A percentile compares a stretch with the other conserved stretches of the same genome.
phyloP scores from a whole-genome alignment of 92 coral and sea anemone species.

The Ricordea florida region DNA sequence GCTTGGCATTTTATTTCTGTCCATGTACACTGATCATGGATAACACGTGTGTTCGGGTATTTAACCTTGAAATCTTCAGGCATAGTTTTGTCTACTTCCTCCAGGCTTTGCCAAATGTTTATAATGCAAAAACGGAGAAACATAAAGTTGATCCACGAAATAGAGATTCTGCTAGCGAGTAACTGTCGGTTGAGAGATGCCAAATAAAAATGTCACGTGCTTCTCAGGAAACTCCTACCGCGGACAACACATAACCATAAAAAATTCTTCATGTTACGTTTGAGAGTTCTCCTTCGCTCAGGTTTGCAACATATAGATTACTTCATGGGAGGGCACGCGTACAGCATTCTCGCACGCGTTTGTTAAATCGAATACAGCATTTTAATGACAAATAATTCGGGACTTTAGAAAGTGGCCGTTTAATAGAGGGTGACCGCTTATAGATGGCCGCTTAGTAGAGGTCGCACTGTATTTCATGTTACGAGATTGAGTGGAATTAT shows the following conservation, averaged over 20 bases:
- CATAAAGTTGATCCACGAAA: conserved; percentile 13
- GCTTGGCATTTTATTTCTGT: conserved; percentile 31
- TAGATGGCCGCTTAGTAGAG: too few species aligned
- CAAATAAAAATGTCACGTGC: conserved; percentile 26
- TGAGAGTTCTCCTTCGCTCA: conserved; percentile 12
- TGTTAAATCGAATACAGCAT: too few species aligned
- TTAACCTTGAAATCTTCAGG: conserved; percentile 27
- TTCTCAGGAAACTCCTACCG: conserved; percentile 36
- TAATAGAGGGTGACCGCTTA: too few species aligned
- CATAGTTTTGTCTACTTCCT: conserved; percentile 26
- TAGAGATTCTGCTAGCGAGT: too few species aligned
- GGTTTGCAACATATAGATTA: too few species aligned
- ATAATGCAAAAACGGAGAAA: conserved; percentile 5
- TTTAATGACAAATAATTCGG: too few species aligned
- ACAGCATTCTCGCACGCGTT: too few species aligned
- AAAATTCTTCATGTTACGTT: conserved; percentile 25
- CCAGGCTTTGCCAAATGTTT: conserved; percentile 20
- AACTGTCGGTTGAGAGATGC: conserved; percentile 25
- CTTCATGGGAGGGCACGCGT: too few species aligned
- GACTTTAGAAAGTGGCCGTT: too few species aligned
- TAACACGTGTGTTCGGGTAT: conserved; percentile 11
- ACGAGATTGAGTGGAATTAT: too few species aligned
- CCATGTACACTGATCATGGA: conserved; percentile 32
- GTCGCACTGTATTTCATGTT: too few species aligned
- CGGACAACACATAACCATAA: conserved; percentile 37